phyloP scores from a whole-genome alignment of 2,888 invertebrate species.

The Teinopalpus imperialis region DNA sequence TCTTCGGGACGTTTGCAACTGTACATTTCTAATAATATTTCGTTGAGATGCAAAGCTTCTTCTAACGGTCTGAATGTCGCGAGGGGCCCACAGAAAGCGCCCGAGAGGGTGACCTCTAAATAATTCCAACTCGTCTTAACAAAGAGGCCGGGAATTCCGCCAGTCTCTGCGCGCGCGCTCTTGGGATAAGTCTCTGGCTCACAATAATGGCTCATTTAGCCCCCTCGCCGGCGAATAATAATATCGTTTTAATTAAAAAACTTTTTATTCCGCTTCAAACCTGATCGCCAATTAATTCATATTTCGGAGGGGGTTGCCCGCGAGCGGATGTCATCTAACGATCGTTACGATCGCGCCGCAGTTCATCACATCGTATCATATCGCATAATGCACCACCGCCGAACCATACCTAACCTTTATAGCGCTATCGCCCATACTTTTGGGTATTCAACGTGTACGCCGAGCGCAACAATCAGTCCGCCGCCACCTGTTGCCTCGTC shows the following conservation, averaged over 20 bases:
- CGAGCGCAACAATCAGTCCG: no score
- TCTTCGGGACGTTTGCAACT: no score
- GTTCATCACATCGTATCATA: background rate
- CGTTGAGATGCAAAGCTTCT: background rate
- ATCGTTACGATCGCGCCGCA: slow-evolving; percentile 32
- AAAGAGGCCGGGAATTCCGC: slow-evolving; percentile 23
- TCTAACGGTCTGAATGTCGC: slow-evolving; percentile 16
- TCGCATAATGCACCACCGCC: background rate
- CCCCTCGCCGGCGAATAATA: slow-evolving; percentile 30
- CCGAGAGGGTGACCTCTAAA: slow-evolving; percentile 26
- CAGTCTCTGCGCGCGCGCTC: slow-evolving; percentile 11
- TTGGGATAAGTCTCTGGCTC: slow-evolving; percentile 27
- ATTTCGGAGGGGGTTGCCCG: slow-evolving; percentile 37
- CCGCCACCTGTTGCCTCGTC: background rate
- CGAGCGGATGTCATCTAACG: slow-evolving; percentile 45
- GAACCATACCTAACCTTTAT: no score
- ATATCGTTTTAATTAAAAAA: slow-evolving; percentile 26
- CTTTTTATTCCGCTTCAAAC: slow-evolving; percentile 36
- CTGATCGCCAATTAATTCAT: slow-evolving; percentile 49
- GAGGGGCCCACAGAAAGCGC: slow-evolving; percentile 11
- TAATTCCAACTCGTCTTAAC: slow-evolving; percentile 23
- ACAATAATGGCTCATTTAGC: slow-evolving; percentile 27
- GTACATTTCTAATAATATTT: slow-evolving; percentile 1
- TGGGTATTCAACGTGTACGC: no score
- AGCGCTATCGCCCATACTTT: no score